Conservation (phyloP, 2,888 invertebrate species). For the Mechanitis messenoides region DNA sequence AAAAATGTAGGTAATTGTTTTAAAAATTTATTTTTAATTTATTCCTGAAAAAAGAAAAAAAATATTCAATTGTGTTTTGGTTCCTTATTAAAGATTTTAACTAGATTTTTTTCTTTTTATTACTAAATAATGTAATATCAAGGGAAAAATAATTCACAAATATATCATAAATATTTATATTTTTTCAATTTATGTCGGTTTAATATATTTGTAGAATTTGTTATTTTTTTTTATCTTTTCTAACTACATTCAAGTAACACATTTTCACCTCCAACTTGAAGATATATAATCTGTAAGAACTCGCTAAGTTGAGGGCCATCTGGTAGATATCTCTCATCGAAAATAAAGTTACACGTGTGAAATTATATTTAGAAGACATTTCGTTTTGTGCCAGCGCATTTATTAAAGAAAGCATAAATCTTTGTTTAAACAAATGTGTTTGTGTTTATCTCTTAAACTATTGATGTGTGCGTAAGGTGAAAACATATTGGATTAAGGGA, state of each 20-base stretch:
- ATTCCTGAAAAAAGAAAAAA: too few relatives aligned
- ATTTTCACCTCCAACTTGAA: not conserved
- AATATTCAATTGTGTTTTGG: too few relatives aligned
- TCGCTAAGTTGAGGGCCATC: constrained; percentile 10
- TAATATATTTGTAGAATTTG: too few relatives aligned
- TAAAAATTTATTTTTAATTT: too few relatives aligned
- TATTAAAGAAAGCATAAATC: not conserved
- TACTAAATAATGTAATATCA: too few relatives aligned
- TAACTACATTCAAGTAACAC: not conserved
- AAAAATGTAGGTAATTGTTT: too few relatives aligned
- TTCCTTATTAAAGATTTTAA: too few relatives aligned
- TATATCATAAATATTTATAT: too few relatives aligned
- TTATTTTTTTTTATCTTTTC: not conserved
- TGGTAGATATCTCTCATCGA: constrained; percentile 19
- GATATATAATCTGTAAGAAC: not conserved
- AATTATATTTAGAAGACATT: constrained; percentile 24
- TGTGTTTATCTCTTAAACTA: not conserved
- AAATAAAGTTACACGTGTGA: constrained; percentile 23
- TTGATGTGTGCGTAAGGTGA: not conserved
- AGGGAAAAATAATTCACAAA: too few relatives aligned
- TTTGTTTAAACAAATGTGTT: not conserved
- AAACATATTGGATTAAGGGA: too few relatives aligned
- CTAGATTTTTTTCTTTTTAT: too few relatives aligned
- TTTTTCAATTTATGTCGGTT: too few relatives aligned
- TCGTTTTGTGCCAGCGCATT: not conserved